phyloP scores from a whole-genome alignment of 2,113 vertebrate species.

The Peromyscus maniculatus region DNA sequence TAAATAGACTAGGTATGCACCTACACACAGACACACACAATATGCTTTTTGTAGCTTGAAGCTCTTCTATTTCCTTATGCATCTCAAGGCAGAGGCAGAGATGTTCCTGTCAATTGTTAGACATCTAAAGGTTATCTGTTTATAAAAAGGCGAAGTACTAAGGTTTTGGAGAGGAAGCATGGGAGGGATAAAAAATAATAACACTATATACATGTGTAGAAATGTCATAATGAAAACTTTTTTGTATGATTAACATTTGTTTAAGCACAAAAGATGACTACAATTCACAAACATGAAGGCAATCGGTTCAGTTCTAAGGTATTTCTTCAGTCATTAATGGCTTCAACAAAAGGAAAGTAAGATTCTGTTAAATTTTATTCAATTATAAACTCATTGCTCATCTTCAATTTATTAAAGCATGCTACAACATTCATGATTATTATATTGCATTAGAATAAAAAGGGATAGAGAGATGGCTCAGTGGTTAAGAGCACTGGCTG shows the following conservation, averaged over 20 bases:
- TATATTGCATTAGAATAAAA: background rate
- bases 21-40: background rate
- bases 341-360: background rate
- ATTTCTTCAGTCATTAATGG: background rate
- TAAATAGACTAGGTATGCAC: background rate
- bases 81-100: background rate
- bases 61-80: background rate
- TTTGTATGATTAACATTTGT: background rate
- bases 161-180: no score
- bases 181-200: background rate
- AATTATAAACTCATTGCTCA: background rate
- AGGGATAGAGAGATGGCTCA: background rate
- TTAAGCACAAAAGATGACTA: background rate
- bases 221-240: background rate
- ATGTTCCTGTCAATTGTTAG: background rate
- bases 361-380: background rate
- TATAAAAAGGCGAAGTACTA: background rate
- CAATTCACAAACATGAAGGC: background rate
- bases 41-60: background rate
- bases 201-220: background rate
- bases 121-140: slow-evolving; percentile 2
- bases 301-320: background rate
- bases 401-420: background rate
- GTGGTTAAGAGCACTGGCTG: background rate
- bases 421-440: background rate